A percentile compares a stretch with the other conserved stretches of the same genome.
Evolutionary conservation across 2,113 vertebrate species (phyloP).

Genomic region (Silurus asotus): DNA sequence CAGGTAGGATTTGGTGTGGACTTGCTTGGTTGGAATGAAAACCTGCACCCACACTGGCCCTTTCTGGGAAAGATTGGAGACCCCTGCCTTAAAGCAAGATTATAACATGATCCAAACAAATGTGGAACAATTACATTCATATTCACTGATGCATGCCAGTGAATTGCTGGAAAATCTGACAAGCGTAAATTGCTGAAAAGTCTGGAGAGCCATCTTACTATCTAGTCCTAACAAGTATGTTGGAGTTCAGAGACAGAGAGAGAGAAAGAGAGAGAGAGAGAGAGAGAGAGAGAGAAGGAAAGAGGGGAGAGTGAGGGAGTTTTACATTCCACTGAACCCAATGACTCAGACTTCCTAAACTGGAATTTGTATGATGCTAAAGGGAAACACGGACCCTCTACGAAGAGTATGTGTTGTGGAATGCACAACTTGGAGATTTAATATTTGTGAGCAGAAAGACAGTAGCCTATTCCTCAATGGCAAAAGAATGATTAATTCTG

Average conservation of each 20-base stretch:
- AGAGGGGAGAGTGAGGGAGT: neutral
- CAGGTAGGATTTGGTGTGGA: too few relatives aligned
- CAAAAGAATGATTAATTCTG: neutral
- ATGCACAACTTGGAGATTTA: constrained; percentile 21
- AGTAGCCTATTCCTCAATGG: neutral
- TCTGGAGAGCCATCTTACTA: neutral
- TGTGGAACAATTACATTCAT: neutral
- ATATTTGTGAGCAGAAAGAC: constrained; percentile 14
- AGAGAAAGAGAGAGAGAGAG: neutral
- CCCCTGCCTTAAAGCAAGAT: neutral
- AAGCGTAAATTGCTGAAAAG: neutral
- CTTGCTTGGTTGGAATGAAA: too few relatives aligned
- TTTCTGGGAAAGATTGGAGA: too few relatives aligned
- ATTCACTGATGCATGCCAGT: neutral
- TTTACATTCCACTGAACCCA: constrained; percentile 6
- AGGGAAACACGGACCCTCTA: constrained; percentile 12
- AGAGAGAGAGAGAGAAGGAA: neutral
- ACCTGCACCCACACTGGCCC: too few relatives aligned
- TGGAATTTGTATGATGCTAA: constrained; percentile 16
- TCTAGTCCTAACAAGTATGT: neutral
- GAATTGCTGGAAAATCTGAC: neutral
- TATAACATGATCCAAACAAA: neutral
- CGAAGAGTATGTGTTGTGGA: constrained; percentile 33
- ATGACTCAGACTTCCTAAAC: neutral
- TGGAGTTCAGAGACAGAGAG: too few relatives aligned